Evolutionary conservation across 2,888 invertebrate species (phyloP).

Genomic region (Agrotis segetum): DNA sequence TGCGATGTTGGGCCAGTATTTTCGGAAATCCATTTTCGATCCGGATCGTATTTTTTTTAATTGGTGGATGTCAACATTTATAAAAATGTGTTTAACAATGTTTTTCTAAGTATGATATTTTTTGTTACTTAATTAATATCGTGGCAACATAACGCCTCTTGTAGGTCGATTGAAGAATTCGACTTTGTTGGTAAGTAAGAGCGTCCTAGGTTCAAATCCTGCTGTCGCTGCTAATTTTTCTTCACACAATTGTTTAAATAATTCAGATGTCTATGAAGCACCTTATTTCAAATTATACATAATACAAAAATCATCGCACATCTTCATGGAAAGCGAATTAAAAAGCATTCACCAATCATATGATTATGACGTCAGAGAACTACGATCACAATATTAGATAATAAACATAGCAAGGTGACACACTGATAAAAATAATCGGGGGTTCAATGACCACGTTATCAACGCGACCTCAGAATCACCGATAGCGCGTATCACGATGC

Average conservation of each 20-base stretch:
- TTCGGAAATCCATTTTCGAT: constrained; percentile 2
- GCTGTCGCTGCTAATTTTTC: too few species aligned
- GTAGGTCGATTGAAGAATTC: too few species aligned
- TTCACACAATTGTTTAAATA: too few species aligned
- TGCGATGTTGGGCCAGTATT: constrained; percentile 8
- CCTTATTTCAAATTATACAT: background rate
- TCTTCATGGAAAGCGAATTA: constrained; percentile 34
- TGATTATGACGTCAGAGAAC: constrained; percentile 58
- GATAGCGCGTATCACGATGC: constrained; percentile 63
- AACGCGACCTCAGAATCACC: constrained; percentile 75
- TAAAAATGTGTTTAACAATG: background rate
- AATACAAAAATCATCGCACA: background rate
- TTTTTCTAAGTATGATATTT: background rate
- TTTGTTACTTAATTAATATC: background rate
- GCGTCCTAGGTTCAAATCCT: too few species aligned
- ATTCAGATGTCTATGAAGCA: background rate
- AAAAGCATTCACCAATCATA: constrained; percentile 51
- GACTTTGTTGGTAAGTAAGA: too few species aligned
- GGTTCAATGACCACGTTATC: constrained; percentile 74
- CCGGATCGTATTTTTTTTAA: constrained; percentile 1
- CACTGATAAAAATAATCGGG: constrained; percentile 71
- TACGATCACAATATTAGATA: constrained; percentile 69
- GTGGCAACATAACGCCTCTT: too few species aligned
- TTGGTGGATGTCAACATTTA: background rate
- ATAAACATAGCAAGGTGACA: constrained; percentile 74